Evolutionary conservation across 2,113 vertebrate genomes (phyloP).

Genomic region (Leptobrachium leishanense): DNA sequence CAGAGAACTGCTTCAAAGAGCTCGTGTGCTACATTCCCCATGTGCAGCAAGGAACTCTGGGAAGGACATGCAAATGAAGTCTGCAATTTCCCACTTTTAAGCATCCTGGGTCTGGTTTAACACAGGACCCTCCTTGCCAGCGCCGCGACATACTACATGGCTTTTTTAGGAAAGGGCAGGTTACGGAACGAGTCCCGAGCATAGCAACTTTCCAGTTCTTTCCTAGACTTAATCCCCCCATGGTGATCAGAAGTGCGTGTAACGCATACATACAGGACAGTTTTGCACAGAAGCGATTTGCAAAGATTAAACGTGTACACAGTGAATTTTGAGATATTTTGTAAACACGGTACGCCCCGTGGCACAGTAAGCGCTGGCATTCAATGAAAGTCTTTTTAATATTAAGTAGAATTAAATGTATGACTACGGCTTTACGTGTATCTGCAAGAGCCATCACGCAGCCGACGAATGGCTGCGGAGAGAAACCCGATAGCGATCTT

Average conservation of each 20-base stretch:
- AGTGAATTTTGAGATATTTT: constrained; percentile 8
- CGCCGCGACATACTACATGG: too few species aligned
- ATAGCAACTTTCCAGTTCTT: constrained; percentile 10
- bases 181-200: background rate
- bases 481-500: constrained; percentile 11
- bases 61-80: too few species aligned
- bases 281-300: background rate
- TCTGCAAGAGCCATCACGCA: constrained; percentile 21
- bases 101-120: too few species aligned
- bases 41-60: too few species aligned
- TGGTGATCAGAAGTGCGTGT: constrained; percentile 14
- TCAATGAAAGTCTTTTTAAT: constrained; percentile 15
- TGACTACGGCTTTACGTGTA: constrained; percentile 11
- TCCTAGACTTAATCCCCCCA: background rate
- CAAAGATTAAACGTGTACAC: constrained; percentile 12
- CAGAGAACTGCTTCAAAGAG: too few species aligned
- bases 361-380: constrained; percentile 30
- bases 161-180: too few species aligned
- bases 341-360: constrained; percentile 22
- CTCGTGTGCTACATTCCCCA: too few species aligned
- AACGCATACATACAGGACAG: background rate
- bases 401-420: constrained; percentile 7
- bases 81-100: too few species aligned
- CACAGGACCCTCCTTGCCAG: too few species aligned
- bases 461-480: background rate